Base-by-base conservation (phyloP, 2,888 invertebrate species). In the Ochropleura leucogaster region DNA sequence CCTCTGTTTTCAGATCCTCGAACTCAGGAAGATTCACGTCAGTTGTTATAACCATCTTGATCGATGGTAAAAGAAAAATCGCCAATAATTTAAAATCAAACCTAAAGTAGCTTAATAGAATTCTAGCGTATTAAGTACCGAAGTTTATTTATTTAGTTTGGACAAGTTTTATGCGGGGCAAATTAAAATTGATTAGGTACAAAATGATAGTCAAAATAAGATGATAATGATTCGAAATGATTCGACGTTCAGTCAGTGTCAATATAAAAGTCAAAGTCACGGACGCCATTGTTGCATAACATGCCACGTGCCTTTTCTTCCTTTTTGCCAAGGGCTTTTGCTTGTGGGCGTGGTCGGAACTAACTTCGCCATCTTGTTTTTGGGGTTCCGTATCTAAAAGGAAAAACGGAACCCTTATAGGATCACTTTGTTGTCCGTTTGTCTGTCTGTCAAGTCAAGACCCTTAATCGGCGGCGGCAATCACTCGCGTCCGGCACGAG, bases 1-100 rank as follows among this genome's bases (percentile, higher is more conserved):
- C 99, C 73, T 97, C 97, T n/a, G 98, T 98, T 0, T 97, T 97
- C 72, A 99, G 95, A 83, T 99, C 98, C 85, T 98, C 97, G 68
- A 98, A 97, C 5, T 97, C 97, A 0, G 99, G 99, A 70, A 99
- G 93, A 64, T 95, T 91, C 16, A 97, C 96, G 60, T 98, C 97
- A 60, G 97, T 96, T 0, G 98, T 97, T 68, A 98, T 85, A 60
- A 97, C 97, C 98, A 98, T 98, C 49, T 67, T 66, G 57, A 42
- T 59, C 10, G 40, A 63, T 68, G 3, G n/a, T 40, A 46, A 30
- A 30, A 30, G 5, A 44, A 44, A 40, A 47, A 66, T 49, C 53
- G n/a, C n/a, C 46, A 68, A 40, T 53, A 79, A 16, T 53, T 42
- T 14, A 49, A 71, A 47, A 47, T 30, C 1, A 47, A 53, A 62